Evolutionary conservation across 2,888 invertebrate species (phyloP).

Genomic region (Bembecia ichneumoniformis): DNA sequence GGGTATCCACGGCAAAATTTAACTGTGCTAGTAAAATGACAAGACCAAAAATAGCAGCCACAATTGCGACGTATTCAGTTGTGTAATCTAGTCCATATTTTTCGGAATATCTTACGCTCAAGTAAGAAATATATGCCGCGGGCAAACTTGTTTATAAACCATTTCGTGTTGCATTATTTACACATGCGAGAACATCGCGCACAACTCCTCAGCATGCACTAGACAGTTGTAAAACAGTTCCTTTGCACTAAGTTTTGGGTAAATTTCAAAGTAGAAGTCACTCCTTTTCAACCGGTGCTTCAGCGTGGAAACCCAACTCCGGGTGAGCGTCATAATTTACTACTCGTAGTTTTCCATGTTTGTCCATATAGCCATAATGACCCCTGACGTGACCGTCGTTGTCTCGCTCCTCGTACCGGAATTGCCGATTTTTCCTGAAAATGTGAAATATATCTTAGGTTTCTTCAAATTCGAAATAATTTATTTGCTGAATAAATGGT

Average conservation of each 20-base stretch:
- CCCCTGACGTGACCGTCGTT: constrained; percentile 83
- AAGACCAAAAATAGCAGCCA: no score
- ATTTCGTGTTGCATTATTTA: no score
- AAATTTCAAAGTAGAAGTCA: constrained; percentile 2
- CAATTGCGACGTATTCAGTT: no score
- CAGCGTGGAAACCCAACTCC: constrained; percentile 77
- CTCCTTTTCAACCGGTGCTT: constrained; percentile 38
- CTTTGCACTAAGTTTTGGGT: background rate
- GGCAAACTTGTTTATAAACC: no score
- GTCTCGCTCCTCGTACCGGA: constrained; percentile 84
- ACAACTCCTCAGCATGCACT: background rate
- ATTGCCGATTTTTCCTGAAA: constrained; percentile 83
- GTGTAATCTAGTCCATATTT: no score
- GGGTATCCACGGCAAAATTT: no score
- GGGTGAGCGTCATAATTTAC: constrained; percentile 84
- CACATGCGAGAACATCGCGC: background rate
- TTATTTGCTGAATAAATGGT: no score
- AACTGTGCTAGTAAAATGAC: no score
- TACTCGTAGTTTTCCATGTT: constrained; percentile 80
- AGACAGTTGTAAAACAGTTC: constrained; percentile 1
- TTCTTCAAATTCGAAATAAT: no score
- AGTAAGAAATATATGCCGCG: no score
- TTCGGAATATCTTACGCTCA: no score
- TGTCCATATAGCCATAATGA: constrained; percentile 86
- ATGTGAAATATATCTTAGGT: constrained; percentile 5